These are phyloP conservation scores for Drosophila kokeensis DNA, from an alignment of 2,888 invertebrate genomes.

Conservation along the genomic window DNA sequence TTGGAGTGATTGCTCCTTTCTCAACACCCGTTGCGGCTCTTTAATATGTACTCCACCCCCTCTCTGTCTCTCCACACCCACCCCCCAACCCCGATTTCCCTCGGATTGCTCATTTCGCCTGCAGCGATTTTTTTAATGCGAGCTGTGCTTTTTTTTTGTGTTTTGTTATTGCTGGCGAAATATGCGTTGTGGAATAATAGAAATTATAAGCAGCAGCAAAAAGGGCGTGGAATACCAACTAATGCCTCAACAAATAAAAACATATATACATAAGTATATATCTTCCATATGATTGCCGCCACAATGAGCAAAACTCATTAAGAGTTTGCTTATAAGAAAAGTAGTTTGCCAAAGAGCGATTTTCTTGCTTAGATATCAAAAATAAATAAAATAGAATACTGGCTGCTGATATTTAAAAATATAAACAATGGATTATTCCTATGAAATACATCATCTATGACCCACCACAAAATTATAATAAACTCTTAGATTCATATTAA, in stretches of 20 bases:
- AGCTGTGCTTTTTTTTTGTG: conserved; percentile 25
- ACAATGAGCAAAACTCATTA: background rate
- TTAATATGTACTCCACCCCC: conserved; percentile 43
- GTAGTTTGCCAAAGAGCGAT: background rate
- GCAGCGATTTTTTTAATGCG: conserved; percentile 49
- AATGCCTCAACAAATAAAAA: background rate
- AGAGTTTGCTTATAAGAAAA: background rate
- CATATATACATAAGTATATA: background rate
- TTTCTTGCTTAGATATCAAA: background rate
- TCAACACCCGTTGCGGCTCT: conserved; percentile 44
- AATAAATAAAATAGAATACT: too few relatives aligned
- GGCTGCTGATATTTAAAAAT: too few relatives aligned
- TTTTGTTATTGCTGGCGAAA: conserved; percentile 31
- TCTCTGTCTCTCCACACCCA: background rate
- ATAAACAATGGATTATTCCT: background rate
- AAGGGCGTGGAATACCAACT: background rate
- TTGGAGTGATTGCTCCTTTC: conserved; percentile 64
- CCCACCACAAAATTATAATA: background rate
- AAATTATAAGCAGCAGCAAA: conserved; percentile 30
- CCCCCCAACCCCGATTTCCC: background rate
- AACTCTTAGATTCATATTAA: background rate
- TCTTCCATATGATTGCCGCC: background rate
- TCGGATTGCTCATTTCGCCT: conserved; percentile 69
- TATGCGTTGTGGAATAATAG: conserved; percentile 66
- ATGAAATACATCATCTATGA: background rate